A percentile compares a stretch with the other conserved stretches of the same genome.
Conservation (phyloP, 2,888 invertebrate genomes). For the Ophonus ardosiacus region DNA sequence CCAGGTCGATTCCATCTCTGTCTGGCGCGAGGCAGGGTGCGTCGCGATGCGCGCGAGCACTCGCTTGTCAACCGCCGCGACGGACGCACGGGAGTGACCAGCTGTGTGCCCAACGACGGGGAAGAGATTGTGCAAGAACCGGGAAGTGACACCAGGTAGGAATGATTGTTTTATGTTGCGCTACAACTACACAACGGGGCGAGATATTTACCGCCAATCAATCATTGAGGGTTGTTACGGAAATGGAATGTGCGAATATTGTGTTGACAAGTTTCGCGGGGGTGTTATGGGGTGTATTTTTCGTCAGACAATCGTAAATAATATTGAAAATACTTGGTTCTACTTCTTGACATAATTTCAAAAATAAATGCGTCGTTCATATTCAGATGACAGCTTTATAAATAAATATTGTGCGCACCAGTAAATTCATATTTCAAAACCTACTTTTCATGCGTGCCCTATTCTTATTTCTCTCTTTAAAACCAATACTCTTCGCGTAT, state of each 20-base stretch:
- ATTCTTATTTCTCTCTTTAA: background rate
- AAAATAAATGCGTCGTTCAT: background rate
- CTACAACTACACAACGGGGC: background rate
- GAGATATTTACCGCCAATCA: too few relatives aligned
- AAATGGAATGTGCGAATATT: background rate
- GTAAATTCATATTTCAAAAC: background rate
- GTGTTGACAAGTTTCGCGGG: background rate
- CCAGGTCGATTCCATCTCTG: slow-evolving; percentile 72
- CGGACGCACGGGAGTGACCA: slow-evolving; percentile 30
- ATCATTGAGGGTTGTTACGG: background rate
- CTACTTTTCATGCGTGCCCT: background rate
- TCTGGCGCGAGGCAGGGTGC: slow-evolving; percentile 63
- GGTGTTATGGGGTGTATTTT: background rate
- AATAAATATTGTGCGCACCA: background rate
- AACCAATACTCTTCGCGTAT: background rate
- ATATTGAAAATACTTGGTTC: too few relatives aligned
- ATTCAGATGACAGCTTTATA: background rate
- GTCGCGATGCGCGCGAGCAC: slow-evolving; percentile 66
- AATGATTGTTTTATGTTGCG: background rate
- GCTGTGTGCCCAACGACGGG: background rate
- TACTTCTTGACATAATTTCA: background rate
- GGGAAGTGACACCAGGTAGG: slow-evolving; percentile 23
- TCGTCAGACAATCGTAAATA: too few relatives aligned
- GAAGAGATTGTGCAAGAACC: background rate
- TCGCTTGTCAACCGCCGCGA: slow-evolving; percentile 64